Conservation (phyloP, 2,888 invertebrate genomes). For the Andrena chrysosceles region DNA sequence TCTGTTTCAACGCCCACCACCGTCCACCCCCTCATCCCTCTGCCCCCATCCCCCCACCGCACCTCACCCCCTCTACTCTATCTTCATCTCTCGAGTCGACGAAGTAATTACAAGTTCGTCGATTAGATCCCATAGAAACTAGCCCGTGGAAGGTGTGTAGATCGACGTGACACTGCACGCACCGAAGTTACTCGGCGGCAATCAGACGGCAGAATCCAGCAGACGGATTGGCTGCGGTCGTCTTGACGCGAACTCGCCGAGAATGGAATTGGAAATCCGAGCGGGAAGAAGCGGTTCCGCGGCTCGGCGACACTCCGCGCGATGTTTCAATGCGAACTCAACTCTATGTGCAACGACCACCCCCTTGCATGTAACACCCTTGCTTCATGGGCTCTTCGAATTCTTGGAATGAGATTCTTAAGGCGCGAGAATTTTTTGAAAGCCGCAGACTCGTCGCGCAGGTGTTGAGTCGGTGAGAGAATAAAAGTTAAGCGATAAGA, state of each 20-base stretch:
- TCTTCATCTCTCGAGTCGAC: constrained; percentile 43
- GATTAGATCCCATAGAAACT: constrained; percentile 77
- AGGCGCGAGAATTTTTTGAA: too few species aligned
- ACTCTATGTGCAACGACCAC: background rate
- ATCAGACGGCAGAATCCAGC: constrained; percentile 62
- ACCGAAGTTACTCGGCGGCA: constrained; percentile 49
- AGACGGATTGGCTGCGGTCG: constrained; percentile 58
- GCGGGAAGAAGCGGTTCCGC: constrained; percentile 11
- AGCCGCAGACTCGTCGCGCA: too few species aligned
- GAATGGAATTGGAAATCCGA: constrained; percentile 55
- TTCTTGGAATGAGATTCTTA: too few species aligned
- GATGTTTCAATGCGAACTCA: constrained; percentile 1
- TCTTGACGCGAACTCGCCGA: constrained; percentile 44
- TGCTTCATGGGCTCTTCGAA: too few species aligned
- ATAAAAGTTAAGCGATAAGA: too few species aligned
- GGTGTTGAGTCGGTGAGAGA: too few species aligned
- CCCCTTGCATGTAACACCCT: too few species aligned
- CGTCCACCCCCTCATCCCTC: background rate
- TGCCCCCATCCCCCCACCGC: background rate
- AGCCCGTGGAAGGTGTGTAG: constrained; percentile 40
- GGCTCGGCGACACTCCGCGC: background rate
- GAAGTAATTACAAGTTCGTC: constrained; percentile 80
- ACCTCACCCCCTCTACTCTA: constrained; percentile 2
- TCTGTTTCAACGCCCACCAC: background rate
- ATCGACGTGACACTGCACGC: constrained; percentile 61